phyloP scores from a whole-genome alignment of 2,888 invertebrate species.

The Agrotis exclamationis region DNA sequence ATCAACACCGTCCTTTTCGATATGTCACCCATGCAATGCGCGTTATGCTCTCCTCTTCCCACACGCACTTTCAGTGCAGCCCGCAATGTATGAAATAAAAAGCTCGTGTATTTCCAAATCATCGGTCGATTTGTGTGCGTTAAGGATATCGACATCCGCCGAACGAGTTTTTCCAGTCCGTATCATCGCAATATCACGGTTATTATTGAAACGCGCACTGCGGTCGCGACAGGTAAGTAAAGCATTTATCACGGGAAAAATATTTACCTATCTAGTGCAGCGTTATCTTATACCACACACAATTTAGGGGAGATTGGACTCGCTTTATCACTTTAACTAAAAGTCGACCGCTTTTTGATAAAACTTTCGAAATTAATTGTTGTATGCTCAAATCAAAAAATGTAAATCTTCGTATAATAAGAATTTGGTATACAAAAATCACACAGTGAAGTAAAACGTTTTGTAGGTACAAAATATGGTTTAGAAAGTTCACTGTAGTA shows the following conservation, averaged over 20 bases:
- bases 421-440: too few relatives aligned
- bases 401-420: background rate
- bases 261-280: conserved; percentile 83
- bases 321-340: conserved; percentile 69
- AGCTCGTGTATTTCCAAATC: conserved; percentile 56
- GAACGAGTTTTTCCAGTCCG: conserved; percentile 91
- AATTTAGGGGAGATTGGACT: conserved; percentile 78
- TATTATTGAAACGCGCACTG: conserved; percentile 90
- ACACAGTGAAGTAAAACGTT: conserved; percentile 23
- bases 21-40: conserved; percentile 70
- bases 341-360: conserved; percentile 55
- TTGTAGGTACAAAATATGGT: conserved; percentile 73
- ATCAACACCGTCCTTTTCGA: conserved; percentile 67
- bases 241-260: conserved; percentile 88
- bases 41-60: conserved; percentile 18
- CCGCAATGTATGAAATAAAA: conserved; percentile 70
- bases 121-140: conserved; percentile 77
- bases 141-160: conserved; percentile 90
- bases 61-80: conserved; percentile 2
- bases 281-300: conserved; percentile 76
- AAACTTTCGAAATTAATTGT: conserved; percentile 41
- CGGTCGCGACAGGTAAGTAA: conserved; percentile 90
- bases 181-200: conserved; percentile 91
- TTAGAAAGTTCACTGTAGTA: conserved; percentile 86
- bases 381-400: background rate